These are phyloP conservation scores for Lordiphosa collinella DNA, from an alignment of 1,140 invertebrate species.

Conservation along the genomic window DNA sequence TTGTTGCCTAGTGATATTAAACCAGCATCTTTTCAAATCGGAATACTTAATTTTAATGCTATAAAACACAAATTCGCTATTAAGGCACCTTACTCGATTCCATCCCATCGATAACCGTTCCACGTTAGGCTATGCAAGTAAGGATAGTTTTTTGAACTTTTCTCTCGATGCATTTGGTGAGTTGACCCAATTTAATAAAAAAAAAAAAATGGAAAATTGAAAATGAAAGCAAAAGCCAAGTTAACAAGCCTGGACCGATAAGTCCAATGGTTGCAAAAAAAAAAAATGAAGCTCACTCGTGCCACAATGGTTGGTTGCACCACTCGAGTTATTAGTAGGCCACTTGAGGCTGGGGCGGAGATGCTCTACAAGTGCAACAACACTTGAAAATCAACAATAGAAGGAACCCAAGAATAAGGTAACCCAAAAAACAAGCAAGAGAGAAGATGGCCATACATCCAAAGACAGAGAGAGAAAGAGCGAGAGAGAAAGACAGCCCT, in stretches of 20 bases:
- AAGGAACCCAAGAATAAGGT: constrained; percentile 48
- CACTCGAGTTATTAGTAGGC: constrained; percentile 65
- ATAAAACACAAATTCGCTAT: no score
- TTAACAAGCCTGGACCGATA: constrained; percentile 1
- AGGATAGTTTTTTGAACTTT: no score
- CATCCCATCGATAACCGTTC: no score
- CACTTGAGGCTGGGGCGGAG: constrained; percentile 36
- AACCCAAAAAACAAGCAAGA: constrained; percentile 38
- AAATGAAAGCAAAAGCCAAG: background rate
- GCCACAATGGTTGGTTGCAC: constrained; percentile 9
- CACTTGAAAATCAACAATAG: constrained; percentile 41
- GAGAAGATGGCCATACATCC: constrained; percentile 15
- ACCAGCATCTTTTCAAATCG: no score
- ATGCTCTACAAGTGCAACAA: constrained; percentile 64
- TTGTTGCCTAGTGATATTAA: no score
- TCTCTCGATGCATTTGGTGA: constrained; percentile 12
- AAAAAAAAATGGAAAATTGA: background rate
- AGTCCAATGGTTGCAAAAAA: constrained; percentile 23
- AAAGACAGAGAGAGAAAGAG: background rate
- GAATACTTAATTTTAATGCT: no score
- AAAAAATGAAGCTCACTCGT: constrained; percentile 18
- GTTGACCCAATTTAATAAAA: constrained; percentile 32
- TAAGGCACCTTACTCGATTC: no score
- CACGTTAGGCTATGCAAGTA: no score
- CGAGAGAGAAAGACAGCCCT: constrained; percentile 15